Base-by-base conservation (phyloP, 2,113 vertebrate species). In the Plotosus lineatus region DNA sequence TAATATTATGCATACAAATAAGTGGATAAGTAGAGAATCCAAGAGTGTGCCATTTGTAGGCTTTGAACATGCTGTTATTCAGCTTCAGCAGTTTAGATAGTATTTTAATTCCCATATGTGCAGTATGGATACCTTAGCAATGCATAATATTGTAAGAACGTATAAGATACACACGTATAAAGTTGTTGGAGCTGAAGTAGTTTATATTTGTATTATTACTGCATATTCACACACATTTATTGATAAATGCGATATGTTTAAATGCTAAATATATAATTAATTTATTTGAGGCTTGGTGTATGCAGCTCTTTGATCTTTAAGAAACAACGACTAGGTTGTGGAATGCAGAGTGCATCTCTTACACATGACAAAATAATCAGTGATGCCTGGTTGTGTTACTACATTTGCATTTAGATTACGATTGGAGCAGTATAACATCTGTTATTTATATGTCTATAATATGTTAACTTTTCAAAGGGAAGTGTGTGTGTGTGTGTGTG, bases 341-440 rank as follows among this genome's bases (percentile, higher is more conserved):
- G 12, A 26, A 26, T 28, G 10, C 9, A 51, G 17, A 73, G 46
- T 51, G 19, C 42, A 8, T 69, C 66, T 28, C n/a, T 69, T 26
- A n/a, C 12, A 38, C 5, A 65, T 36, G 23, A 38, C 21, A 38
- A 31, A 65, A 65, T 38, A 31, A 65, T 19, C 28, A 65, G 17
- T 68, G 65, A 42, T 40, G 38, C 42, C 38, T 66, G 33, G 23
- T 66, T 9, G 23, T 66, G 36, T 40, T 51, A 19, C 7, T 31
- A 44, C 15, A 76, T 61, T 58, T 31, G 75, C 75, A 61, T 76
- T 21, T 61, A 58, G 73, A 58, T 75, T 76, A 28, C 15, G 7
- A 60, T n/a, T 28, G 38, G 7, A 21, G 38, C n/a, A 44, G 33
- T 8, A 17, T 56, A 1, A 15, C 6, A 76, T 12, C 17, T 51